phyloP scores from a whole-genome alignment of 2,888 invertebrate genomes.

The Carabus problematicus region DNA sequence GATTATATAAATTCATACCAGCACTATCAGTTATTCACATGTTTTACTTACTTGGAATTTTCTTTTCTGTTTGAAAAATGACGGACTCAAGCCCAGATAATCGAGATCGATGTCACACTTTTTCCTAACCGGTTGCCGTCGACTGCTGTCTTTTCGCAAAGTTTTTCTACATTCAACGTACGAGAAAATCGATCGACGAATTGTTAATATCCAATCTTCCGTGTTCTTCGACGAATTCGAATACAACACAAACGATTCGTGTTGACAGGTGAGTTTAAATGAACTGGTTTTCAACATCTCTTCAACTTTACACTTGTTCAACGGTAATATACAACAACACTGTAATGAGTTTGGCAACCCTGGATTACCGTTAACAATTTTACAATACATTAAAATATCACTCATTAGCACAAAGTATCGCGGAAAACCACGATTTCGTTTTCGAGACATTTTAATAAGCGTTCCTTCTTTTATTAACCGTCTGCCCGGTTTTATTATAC shows the following conservation, averaged over 20 bases:
- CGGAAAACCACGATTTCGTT: slow-evolving; percentile 55
- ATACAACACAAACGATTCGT: slow-evolving; percentile 66
- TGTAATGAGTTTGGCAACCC: slow-evolving; percentile 67
- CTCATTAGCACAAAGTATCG: slow-evolving; percentile 73
- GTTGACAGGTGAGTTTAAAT: slow-evolving; percentile 68
- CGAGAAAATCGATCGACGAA: slow-evolving; percentile 65
- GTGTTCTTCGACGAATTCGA: slow-evolving; percentile 63
- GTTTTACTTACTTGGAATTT: slow-evolving; percentile 29
- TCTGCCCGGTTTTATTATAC: slow-evolving; percentile 73
- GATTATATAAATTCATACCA: too few species aligned
- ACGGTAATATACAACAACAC: slow-evolving; percentile 72
- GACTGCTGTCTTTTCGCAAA: slow-evolving; percentile 69
- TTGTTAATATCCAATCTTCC: slow-evolving; percentile 65
- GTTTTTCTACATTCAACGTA: slow-evolving; percentile 67
- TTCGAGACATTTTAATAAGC: slow-evolving; percentile 65
- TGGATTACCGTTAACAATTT: slow-evolving; percentile 65
- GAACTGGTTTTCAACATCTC: slow-evolving; percentile 66
- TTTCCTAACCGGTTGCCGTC: slow-evolving; percentile 66
- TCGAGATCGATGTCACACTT: slow-evolving; percentile 65
- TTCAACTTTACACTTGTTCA: slow-evolving; percentile 72
- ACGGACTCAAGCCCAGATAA: slow-evolving; percentile 62
- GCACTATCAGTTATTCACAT: background rate
- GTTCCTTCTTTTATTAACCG: slow-evolving; percentile 73
- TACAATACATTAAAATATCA: slow-evolving; percentile 78
- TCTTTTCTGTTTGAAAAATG: slow-evolving; percentile 60